Evolutionary conservation across 1,140 invertebrate genomes (phyloP).

Genomic region (Melanaphis sacchari): DNA sequence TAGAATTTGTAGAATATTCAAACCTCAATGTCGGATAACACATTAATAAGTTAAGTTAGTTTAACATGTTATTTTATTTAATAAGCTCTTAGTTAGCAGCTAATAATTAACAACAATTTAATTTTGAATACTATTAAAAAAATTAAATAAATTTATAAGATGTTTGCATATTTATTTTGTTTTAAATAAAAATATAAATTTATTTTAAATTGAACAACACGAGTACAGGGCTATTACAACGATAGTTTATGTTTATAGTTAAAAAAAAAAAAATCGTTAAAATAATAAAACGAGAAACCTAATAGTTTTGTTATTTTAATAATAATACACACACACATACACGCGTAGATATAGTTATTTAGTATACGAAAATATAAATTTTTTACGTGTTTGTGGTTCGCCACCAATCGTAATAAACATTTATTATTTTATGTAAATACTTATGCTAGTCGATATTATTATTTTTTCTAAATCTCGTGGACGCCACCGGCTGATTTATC

Average conservation of each 20-base stretch:
- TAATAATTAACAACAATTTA: not conserved
- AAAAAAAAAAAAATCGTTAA: not conserved
- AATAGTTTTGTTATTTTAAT: not conserved
- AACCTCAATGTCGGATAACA: not conserved
- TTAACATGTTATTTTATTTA: not conserved
- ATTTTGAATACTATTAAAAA: not conserved
- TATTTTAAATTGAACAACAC: not conserved
- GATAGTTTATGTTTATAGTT: not conserved
- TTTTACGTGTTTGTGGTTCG: not conserved
- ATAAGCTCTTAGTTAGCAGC: not conserved
- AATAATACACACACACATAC: not conserved
- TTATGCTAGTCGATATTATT: not conserved
- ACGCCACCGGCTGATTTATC: not conserved
- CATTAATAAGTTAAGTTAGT: not conserved
- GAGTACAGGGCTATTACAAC: not conserved
- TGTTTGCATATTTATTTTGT: not conserved
- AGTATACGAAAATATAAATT: not conserved
- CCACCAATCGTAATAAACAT: not conserved
- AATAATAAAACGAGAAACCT: not conserved
- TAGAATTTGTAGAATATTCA: not conserved
- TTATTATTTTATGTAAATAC: not conserved
- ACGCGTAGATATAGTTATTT: not conserved
- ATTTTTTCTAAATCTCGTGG: not conserved
- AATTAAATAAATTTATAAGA: not conserved
- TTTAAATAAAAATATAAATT: conserved; percentile 14